Conservation (phyloP, 2,888 invertebrate genomes). For the Oasisia sp. region DNA sequence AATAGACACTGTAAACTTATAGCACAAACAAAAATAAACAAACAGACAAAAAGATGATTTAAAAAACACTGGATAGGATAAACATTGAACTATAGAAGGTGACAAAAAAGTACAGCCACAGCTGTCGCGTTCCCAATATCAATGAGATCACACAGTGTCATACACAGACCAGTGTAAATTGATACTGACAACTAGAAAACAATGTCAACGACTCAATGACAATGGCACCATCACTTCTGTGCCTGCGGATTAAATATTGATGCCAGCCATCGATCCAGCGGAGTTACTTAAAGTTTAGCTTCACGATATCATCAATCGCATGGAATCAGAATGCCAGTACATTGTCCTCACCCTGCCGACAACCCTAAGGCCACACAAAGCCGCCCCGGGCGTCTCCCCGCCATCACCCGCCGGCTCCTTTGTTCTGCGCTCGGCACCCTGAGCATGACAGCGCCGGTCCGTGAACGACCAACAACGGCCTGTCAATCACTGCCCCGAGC, state of each 20-base stretch:
- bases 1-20: not conserved
- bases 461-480: conserved; percentile 12
- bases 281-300: not conserved
- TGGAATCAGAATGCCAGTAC: not conserved
- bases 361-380: conserved; percentile 14
- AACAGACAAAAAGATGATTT: not conserved
- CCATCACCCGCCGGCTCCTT: not conserved
- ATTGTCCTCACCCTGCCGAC: not conserved
- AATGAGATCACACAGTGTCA: not conserved
- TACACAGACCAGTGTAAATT: not conserved
- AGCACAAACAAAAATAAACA: not conserved
- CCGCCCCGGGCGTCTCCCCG: not conserved
- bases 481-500: not conserved
- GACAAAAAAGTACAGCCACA: not conserved
- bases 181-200: not conserved
- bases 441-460: not conserved
- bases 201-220: not conserved
- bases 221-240: not conserved
- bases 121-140: not conserved
- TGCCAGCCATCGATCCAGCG: not conserved
- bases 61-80: no score
- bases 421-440: not conserved
- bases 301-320: not conserved
- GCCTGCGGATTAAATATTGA: not conserved
- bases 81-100: not conserved